Conservation (phyloP, 2,113 vertebrate species). For the Sinocyclocheilus rhinocerous region DNA sequence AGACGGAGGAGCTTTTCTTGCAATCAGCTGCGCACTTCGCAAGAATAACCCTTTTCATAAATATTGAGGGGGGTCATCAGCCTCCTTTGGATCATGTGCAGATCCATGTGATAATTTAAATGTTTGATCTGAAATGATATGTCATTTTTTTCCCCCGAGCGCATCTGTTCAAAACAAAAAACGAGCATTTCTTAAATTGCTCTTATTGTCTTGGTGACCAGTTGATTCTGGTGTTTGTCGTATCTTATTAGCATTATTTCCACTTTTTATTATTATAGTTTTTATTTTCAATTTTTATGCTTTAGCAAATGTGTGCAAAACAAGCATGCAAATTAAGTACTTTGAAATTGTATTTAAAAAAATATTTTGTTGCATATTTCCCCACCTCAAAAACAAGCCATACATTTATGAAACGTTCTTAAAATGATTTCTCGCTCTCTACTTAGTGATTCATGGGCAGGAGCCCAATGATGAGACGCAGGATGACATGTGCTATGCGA, state of each 20-base stretch:
- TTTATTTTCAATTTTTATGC: background rate
- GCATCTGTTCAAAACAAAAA: background rate
- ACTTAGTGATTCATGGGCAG: conserved; percentile 1
- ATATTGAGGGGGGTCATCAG: conserved; percentile 59
- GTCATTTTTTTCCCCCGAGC: no score
- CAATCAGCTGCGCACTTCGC: conserved; percentile 86
- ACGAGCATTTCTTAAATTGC: background rate
- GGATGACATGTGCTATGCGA: conserved; percentile 76
- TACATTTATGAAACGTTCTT: background rate
- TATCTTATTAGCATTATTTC: background rate
- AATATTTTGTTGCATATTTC: background rate
- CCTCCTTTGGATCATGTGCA: conserved; percentile 32
- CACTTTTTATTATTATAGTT: background rate
- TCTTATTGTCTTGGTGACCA: background rate
- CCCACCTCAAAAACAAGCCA: background rate
- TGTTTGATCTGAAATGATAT: conserved; percentile 9
- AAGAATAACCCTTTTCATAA: conserved; percentile 70
- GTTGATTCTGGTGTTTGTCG: background rate
- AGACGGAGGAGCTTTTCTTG: conserved; percentile 70
- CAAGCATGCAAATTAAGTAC: background rate
- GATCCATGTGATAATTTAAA: conserved; percentile 30
- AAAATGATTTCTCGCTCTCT: background rate
- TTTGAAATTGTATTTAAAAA: background rate
- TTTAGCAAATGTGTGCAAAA: background rate
- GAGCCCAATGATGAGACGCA: background rate